Conservation (phyloP, 1,140 invertebrate genomes). For the Notospermus geniculatus region DNA sequence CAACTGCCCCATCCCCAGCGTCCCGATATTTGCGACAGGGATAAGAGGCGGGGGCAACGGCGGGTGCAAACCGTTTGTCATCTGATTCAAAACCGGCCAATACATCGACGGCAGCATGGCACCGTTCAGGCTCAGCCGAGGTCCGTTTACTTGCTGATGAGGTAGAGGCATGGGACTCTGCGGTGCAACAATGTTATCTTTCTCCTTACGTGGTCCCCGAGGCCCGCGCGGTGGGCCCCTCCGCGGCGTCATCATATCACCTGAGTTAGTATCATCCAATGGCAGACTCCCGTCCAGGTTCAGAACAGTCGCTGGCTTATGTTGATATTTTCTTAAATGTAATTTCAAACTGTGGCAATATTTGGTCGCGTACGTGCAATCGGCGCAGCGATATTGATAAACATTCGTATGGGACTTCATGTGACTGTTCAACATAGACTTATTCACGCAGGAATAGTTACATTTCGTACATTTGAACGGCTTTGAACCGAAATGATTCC, state of each 20-base stretch:
- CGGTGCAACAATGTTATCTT: conserved; percentile 10
- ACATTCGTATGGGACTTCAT: conserved; percentile 96
- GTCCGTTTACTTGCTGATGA: conserved; percentile 26
- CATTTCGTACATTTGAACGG: conserved; percentile 89
- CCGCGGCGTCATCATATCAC: conserved; percentile 43
- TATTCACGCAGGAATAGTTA: conserved; percentile 83
- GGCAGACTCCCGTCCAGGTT: conserved; percentile 53
- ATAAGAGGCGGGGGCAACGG: conserved; percentile 32
- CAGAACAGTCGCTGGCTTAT: conserved; percentile 62
- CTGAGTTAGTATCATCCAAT: conserved; percentile 40
- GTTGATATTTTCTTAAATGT: conserved; percentile 88
- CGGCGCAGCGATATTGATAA: conserved; percentile 91
- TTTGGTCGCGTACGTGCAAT: conserved; percentile 97
- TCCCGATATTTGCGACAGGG: conserved; percentile 16
- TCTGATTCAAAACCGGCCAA: conserved; percentile 42
- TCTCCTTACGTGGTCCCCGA: conserved; percentile 47
- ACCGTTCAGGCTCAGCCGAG: conserved; percentile 25
- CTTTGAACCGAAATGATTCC: conserved; percentile 93
- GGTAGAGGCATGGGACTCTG: conserved; percentile 23
- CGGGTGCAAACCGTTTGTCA: conserved; percentile 27
- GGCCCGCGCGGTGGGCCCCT: conserved; percentile 51
- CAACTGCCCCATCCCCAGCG: neutral
- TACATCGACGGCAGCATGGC: conserved; percentile 35
- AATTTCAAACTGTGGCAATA: conserved; percentile 97
- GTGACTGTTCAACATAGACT: conserved; percentile 99